Evolutionary conservation across 2,888 invertebrate species (phyloP).

Genomic region (Graphium colonna): DNA sequence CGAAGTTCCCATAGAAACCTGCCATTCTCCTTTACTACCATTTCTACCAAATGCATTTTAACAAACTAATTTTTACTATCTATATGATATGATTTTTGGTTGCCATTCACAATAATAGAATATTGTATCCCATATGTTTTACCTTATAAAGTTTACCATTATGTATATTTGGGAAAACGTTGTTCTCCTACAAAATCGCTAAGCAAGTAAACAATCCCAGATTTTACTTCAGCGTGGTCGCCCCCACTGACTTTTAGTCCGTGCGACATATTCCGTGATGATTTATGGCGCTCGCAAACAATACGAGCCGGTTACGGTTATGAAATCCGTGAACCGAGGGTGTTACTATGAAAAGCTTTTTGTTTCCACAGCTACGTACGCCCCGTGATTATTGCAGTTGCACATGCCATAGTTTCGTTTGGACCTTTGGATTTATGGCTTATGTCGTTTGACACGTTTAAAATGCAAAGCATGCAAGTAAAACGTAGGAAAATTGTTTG

Average conservation of each 20-base stretch:
- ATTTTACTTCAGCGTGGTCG: too few species aligned
- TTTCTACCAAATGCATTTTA: too few species aligned
- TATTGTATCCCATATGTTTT: too few species aligned
- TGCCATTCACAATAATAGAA: too few species aligned
- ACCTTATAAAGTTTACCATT: too few species aligned
- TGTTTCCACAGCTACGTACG: constrained; percentile 46
- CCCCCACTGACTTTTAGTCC: constrained; percentile 64
- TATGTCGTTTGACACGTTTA: constrained; percentile 6
- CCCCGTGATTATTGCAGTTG: constrained; percentile 53
- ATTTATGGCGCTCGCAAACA: constrained; percentile 65
- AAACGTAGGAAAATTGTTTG: background rate
- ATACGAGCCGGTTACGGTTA: constrained; percentile 64
- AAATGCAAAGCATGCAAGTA: background rate
- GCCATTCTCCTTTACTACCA: too few species aligned
- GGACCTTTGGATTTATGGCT: constrained; percentile 17
- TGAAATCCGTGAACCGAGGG: constrained; percentile 55
- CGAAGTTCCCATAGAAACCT: too few species aligned
- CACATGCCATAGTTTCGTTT: constrained; percentile 42
- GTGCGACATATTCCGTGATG: constrained; percentile 66
- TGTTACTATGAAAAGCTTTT: constrained; percentile 50
- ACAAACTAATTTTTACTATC: too few species aligned
- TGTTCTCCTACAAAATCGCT: too few species aligned
- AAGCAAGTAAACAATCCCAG: too few species aligned
- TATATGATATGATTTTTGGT: too few species aligned
- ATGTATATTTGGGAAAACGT: too few species aligned